phyloP scores from a whole-genome alignment of 1,140 invertebrate species.

The Caenorhabditis brenneri region DNA sequence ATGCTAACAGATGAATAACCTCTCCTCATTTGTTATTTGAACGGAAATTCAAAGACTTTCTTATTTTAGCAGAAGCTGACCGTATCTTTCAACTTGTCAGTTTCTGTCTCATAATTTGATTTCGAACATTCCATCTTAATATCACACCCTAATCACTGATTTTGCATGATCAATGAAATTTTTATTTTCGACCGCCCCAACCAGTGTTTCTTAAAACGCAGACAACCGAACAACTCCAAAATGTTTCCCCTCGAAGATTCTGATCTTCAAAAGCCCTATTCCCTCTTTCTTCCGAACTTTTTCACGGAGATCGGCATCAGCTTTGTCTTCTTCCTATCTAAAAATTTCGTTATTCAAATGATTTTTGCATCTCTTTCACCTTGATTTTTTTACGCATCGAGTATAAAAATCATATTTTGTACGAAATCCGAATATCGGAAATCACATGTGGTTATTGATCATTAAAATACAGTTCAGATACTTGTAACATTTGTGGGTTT shows the following conservation, averaged over 20 bases:
- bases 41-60: too few relatives aligned
- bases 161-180: too few relatives aligned
- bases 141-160: too few relatives aligned
- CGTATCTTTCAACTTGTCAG: too few relatives aligned
- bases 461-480: neutral
- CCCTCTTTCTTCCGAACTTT: neutral
- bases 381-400: neutral
- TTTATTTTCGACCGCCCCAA: too few relatives aligned
- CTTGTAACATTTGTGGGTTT: neutral
- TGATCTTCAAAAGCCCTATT: neutral
- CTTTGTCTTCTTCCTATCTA: neutral
- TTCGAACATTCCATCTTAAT: too few relatives aligned
- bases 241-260: neutral
- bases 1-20: too few relatives aligned
- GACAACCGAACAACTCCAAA: too few relatives aligned
- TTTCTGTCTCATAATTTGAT: too few relatives aligned
- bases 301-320: neutral
- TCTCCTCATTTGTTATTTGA: too few relatives aligned
- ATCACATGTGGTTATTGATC: slow-evolving; percentile 20
- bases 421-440: neutral
- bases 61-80: too few relatives aligned
- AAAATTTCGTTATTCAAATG: neutral
- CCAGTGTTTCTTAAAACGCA: too few relatives aligned
- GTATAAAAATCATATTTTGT: neutral
- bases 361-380: neutral